A percentile compares a stretch with the other conserved stretches of the same genome.
Conservation (phyloP, 2,797 vertebrate genomes). For the Sphenodon punctatus region DNA sequence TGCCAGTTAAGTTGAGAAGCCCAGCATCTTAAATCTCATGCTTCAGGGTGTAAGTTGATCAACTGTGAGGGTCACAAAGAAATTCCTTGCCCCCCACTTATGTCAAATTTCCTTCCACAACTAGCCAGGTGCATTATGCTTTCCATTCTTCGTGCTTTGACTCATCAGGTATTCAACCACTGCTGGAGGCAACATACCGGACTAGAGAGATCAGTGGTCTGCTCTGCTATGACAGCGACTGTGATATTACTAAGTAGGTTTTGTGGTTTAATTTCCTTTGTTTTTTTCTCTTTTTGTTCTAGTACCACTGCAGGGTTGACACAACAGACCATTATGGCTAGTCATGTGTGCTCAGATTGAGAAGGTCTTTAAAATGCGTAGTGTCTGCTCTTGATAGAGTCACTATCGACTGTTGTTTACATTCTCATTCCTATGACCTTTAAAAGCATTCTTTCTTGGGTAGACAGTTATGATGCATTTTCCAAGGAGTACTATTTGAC, state of each 20-base stretch:
- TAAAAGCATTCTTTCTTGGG: neutral
- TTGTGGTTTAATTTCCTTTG: constrained; percentile 69
- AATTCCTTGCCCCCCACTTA: constrained; percentile 5
- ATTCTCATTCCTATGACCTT: neutral
- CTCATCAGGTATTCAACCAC: constrained; percentile 49
- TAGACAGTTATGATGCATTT: neutral
- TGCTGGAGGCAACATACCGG: constrained; percentile 42
- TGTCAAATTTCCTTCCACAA: constrained; percentile 37
- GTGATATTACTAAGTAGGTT: constrained; percentile 56
- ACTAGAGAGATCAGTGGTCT: constrained; percentile 20
- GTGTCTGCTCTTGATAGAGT: neutral
- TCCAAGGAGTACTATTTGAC: neutral
- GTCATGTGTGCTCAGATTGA: constrained; percentile 29
- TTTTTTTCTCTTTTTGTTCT: constrained; percentile 22
- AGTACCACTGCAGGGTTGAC: neutral
- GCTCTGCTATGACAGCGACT: constrained; percentile 28
- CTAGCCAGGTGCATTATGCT: constrained; percentile 52
- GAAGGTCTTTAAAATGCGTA: constrained; percentile 27
- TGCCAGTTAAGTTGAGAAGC: neutral
- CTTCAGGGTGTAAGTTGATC: constrained; percentile 26
- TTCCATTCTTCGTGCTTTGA: constrained; percentile 47
- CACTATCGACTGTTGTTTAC: neutral
- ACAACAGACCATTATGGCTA: constrained; percentile 7
- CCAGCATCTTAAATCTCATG: neutral
- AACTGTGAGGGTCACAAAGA: constrained; percentile 3